Evolutionary conservation across 2,888 invertebrate species (phyloP), one percentile per base, ranked within the genome.

Genomic region (Rotaria magnacalcarata): DNA sequence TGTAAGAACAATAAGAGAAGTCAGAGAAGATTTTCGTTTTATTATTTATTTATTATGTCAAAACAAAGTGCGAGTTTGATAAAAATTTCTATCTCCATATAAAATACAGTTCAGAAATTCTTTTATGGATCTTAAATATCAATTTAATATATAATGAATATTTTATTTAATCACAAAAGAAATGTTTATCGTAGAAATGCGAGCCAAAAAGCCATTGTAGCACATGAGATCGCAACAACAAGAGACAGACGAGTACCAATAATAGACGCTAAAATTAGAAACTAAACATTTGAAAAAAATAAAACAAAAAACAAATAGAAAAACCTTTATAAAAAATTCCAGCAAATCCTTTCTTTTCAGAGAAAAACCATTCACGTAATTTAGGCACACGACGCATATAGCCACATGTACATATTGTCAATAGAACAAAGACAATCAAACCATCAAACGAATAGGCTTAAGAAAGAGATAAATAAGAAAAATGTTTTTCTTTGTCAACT

Each of bases 241-340:
- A 90, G 89, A 87, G 91, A 91, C 47, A 92, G 89, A 87, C 92
- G 89, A 16, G 90, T 90, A 54, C 92, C 92, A 87, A 92, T 91
- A 85, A 92, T 91, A 86, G 91, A 89, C 24, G 90, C 90, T 90
- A 89, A 85, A 88, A 88, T 27, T 34, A 86, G 84, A 85, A 74
- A 86, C 80, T 74, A 47, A 84, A 21, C 19, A 14, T 16, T 43
- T 74, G 34, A 52, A 24, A 41, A 21, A 21, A 43, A n/a, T 50
- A 11, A 8, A 50, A 14, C n/a, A 11, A 27, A 16, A 56, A 5
- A 34, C 56, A 52, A 24, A 67, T n/a, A 14, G 85, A 5, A 16
- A 56, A 88, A 90, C 91, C 91, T 90, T 92, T 92, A 88, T 92
- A 92, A 88, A 92, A 91, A 19, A 92, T 89, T 11, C 92, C 92